Percentiles rank a stretch among this genome's conserved stretches.
phyloP scores from a whole-genome alignment of 2,888 invertebrate species.

The Nebria salina region DNA sequence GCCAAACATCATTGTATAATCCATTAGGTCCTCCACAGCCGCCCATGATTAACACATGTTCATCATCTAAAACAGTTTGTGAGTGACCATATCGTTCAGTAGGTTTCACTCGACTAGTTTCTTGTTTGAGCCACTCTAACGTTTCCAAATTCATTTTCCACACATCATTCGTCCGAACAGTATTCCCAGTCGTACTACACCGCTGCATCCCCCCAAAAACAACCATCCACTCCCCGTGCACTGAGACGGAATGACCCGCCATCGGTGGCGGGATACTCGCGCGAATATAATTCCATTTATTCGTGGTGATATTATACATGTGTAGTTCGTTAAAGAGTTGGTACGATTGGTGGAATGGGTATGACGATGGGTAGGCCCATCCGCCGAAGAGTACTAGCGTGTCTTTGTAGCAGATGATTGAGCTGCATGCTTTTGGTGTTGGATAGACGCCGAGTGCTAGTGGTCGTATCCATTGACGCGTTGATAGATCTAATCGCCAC shows the following conservation, averaged over 20 bases:
- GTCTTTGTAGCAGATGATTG: slow-evolving; percentile 88
- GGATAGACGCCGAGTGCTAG: slow-evolving; percentile 89
- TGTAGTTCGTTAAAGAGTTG: slow-evolving; percentile 93
- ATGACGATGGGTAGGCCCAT: slow-evolving; percentile 91
- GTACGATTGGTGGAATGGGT: slow-evolving; percentile 86
- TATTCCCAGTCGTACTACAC: slow-evolving; percentile 59
- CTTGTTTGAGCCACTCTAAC: slow-evolving; percentile 81
- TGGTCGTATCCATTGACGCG: slow-evolving; percentile 85
- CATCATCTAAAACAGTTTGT: slow-evolving; percentile 82
- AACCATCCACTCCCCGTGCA: slow-evolving; percentile 84
- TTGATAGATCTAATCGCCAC: slow-evolving; percentile 91
- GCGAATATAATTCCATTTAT: slow-evolving; percentile 80
- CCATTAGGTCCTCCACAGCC: slow-evolving; percentile 90
- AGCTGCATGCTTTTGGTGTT: slow-evolving; percentile 94
- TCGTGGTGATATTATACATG: slow-evolving; percentile 81
- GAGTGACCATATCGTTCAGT: slow-evolving; percentile 85
- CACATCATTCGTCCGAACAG: slow-evolving; percentile 78
- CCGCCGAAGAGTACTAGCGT: slow-evolving; percentile 88
- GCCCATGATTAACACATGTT: slow-evolving; percentile 82
- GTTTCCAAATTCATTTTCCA: slow-evolving; percentile 87
- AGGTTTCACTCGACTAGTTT: slow-evolving; percentile 62
- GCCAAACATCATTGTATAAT: slow-evolving; percentile 91
- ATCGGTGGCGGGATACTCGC: slow-evolving; percentile 75
- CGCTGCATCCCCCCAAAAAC: slow-evolving; percentile 70
- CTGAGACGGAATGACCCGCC: slow-evolving; percentile 93